Conservation (phyloP, 2,113 vertebrate species). For the Cyanoramphus novaezelandiae region DNA sequence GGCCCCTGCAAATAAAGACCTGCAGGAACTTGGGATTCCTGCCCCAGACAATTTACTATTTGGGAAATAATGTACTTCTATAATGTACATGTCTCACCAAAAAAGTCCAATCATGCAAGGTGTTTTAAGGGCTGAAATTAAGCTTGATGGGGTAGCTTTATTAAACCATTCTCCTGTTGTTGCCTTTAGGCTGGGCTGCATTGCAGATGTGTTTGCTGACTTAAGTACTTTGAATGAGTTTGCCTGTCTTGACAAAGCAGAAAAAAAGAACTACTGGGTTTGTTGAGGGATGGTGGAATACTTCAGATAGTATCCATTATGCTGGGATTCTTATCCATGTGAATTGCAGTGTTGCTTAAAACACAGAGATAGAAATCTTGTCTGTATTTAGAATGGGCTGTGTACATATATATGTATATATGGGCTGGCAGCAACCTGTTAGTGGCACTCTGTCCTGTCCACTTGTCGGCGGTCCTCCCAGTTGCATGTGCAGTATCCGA, state of each 20-base stretch:
- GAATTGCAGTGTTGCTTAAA: not conserved
- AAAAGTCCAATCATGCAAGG: not conserved
- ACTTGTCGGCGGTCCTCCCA: not conserved
- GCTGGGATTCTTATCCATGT: not conserved
- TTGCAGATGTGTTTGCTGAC: constrained; percentile 25
- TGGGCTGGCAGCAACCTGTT: not conserved
- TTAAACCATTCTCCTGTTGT: not conserved
- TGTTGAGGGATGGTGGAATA: not conserved
- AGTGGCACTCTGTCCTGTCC: not conserved
- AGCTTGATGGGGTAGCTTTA: constrained; percentile 1
- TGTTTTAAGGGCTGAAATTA: constrained; percentile 40
- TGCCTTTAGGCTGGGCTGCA: constrained; percentile 54
- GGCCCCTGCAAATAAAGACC: not conserved
- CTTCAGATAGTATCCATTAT: not conserved
- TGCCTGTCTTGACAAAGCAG: constrained; percentile 53
- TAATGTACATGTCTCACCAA: not conserved
- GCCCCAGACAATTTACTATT: not conserved
- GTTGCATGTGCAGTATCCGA: not conserved
- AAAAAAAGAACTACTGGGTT: not conserved
- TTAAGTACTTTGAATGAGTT: constrained; percentile 20
- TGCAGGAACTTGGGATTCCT: not conserved
- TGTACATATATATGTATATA: not conserved
- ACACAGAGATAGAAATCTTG: not conserved
- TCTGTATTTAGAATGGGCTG: not conserved
- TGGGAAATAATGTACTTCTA: not conserved